A percentile compares a stretch with the other conserved stretches of the same genome.
phyloP scores from a whole-genome alignment of 30 jellyfish, hydroid and myxozoan species.

The Catostylus mosaicus region DNA sequence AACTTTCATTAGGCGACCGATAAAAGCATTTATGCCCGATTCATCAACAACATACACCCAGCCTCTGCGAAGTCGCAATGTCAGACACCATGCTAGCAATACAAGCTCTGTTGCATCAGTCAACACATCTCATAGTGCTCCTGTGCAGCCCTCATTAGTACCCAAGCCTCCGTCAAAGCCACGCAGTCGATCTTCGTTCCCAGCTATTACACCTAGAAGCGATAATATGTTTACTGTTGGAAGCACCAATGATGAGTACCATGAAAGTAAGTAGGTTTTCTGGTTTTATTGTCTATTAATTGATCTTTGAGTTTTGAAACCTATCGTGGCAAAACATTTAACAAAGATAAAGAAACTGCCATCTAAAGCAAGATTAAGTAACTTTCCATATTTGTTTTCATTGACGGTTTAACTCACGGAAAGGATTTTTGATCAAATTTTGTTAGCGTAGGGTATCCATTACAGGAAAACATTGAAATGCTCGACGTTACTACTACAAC shows the following conservation, averaged over 20 bases:
- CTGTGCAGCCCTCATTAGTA: conserved; percentile 68
- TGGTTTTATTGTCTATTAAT: not conserved
- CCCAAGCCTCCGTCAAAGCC: conserved; percentile 74
- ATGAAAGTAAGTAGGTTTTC: conserved; percentile 31
- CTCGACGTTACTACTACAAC: too few relatives aligned
- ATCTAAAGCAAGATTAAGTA: too few relatives aligned
- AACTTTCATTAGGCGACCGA: conserved; percentile 33
- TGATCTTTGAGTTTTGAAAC: too few relatives aligned
- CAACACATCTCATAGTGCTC: conserved; percentile 76
- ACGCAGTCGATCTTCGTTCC: conserved; percentile 66
- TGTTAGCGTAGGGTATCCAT: too few relatives aligned
- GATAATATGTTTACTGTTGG: conserved; percentile 23
- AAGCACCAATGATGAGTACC: conserved; percentile 8
- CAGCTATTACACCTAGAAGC: conserved; percentile 45
- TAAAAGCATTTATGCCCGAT: conserved; percentile 47
- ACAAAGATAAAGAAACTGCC: too few relatives aligned
- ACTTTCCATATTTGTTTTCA: too few relatives aligned
- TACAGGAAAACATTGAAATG: too few relatives aligned
- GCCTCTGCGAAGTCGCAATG: conserved; percentile 44
- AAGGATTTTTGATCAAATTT: too few relatives aligned
- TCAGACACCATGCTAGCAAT: conserved; percentile 46
- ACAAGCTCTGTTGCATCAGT: conserved; percentile 71
- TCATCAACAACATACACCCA: conserved; percentile 48
- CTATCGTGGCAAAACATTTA: too few relatives aligned
- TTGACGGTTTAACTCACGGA: too few relatives aligned